Evolutionary conservation across 2,888 invertebrate genomes (phyloP), one percentile per base, ranked within the genome.

Genomic region (Drosophila multiciliata): DNA sequence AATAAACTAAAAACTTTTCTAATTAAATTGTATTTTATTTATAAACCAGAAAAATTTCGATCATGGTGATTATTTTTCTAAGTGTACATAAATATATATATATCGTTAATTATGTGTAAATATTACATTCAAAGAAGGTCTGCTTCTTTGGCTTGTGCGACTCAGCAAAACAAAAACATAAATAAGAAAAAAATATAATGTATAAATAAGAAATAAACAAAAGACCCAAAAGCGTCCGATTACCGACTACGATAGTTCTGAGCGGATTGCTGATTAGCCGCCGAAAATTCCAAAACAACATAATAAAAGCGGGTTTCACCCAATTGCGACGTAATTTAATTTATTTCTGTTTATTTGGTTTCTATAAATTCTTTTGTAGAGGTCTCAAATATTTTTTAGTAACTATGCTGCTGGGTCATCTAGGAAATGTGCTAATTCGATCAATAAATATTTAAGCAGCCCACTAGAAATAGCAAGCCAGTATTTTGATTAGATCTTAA

Each of bases 191-290:
- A 53, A 42, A 1, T 17, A 17, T 9, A 26, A 32, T 40, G 3
- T 12, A 57, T 6, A 52, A 32, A 15, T 12, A 60, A n/a, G 33
- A 15, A 40, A 36, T 38, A 57, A 15, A 42, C 40, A 7, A 45
- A 7, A 45, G 2, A 5, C 29, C 2, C 49, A 52, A 61, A 78
- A 75, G 80, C 72, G 66, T 59, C 54, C 61, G 69, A 42, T 68
- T 65, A 52, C 65, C 72, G 57, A 52, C 42, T 36, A 48, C 32
- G 48, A 49, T 69, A 69, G 50, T 50, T 80, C 76, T 83, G 38
- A 73, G 80, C 80, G 55, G 73, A 83, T 68, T 83, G 77, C 83
- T 59, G 77, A 81, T 81, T 83, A 83, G 73, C 61, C 15, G 48
- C 26, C 59, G 42, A 79, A 59, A 32, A 36, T 60, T 32, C 17